Percentiles rank a stretch among this genome's conserved stretches.
Conservation (phyloP, 2,797 vertebrate genomes). For the Pseudotriccus pelzelni region DNA sequence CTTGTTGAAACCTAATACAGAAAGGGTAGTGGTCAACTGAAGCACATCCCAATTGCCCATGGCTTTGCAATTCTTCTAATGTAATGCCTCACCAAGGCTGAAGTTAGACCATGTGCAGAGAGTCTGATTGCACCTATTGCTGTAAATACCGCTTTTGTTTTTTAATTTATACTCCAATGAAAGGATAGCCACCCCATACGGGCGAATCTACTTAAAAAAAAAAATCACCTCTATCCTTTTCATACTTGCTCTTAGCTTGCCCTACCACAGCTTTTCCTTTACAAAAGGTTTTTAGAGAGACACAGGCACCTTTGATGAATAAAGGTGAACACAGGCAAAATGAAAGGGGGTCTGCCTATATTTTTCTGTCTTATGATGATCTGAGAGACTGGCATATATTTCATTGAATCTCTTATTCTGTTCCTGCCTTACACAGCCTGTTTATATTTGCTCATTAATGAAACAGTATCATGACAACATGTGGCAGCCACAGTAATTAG, state of each 20-base stretch:
- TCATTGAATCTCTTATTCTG: conserved; percentile 62
- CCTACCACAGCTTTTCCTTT: not conserved
- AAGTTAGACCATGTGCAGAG: not conserved
- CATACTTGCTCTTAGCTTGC: not conserved
- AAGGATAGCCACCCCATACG: not conserved
- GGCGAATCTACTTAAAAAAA: not conserved
- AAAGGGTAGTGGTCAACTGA: not conserved
- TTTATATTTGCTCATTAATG: conserved; percentile 79
- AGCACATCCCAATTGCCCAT: not conserved
- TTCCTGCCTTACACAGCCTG: conserved; percentile 57
- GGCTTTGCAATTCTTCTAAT: not conserved
- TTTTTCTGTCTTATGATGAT: conserved; percentile 11
- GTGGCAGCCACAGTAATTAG: conserved; percentile 76
- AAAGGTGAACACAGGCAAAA: not conserved
- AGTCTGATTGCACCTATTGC: not conserved
- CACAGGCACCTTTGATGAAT: not conserved
- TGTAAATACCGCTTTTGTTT: not conserved
- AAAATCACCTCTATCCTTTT: not conserved
- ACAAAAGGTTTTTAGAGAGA: not conserved
- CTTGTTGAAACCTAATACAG: not conserved
- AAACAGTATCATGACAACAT: conserved; percentile 73
- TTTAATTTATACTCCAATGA: not conserved
- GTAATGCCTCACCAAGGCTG: not conserved
- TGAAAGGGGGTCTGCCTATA: not conserved
- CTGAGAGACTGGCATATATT: not conserved